Conservation (phyloP, 2,888 invertebrate genomes). For the Ectobius pallidus region DNA sequence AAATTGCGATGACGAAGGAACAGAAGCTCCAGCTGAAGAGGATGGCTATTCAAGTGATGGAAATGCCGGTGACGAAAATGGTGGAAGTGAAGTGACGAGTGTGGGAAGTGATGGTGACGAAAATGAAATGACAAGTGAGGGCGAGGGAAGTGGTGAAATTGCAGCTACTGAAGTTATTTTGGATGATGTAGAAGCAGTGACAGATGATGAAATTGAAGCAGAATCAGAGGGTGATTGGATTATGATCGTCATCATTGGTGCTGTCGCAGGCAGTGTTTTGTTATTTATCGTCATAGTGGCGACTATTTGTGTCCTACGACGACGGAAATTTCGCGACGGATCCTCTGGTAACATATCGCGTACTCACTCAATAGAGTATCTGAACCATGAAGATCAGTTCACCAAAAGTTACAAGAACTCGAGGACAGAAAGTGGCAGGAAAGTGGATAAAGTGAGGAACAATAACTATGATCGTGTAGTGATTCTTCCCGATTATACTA, state of each 20-base stretch:
- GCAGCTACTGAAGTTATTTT: background rate
- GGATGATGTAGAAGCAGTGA: no score
- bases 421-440: background rate
- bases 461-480: background rate
- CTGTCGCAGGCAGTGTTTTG: background rate
- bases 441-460: no score
- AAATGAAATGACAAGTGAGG: background rate
- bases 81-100: background rate
- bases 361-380: background rate
- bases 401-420: background rate
- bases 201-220: background rate
- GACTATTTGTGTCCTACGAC: background rate
- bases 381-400: background rate
- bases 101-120: background rate
- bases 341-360: background rate
- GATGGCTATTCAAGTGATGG: no score
- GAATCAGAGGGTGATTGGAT: background rate
- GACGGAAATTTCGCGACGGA: background rate
- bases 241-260: background rate
- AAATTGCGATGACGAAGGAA: background rate
- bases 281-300: background rate
- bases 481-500: background rate
- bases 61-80: background rate
- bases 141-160: background rate
- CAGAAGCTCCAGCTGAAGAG: background rate